Base-by-base conservation (phyloP, 2,797 vertebrate genomes). In the Parauchenoglanis ngamensis region DNA sequence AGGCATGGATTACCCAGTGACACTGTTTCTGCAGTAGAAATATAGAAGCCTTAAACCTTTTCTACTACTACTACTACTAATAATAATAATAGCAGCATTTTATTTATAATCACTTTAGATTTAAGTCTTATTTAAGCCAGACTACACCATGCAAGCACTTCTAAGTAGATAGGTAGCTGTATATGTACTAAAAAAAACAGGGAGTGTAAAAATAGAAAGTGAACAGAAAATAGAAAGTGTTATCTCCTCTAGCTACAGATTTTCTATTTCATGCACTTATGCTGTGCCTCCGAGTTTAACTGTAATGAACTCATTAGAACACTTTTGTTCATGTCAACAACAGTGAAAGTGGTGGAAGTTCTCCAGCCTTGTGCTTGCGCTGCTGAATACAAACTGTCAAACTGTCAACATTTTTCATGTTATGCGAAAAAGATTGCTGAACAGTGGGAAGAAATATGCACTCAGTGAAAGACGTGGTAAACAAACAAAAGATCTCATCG, bases 241-340 rank as follows among this genome's bases (percentile, higher is more conserved):
- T 44, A 8, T 80, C 11, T 44, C 2, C 35, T 25, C 11, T 61
- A 44, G 12, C 25, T 67, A 44, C 59, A 59, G 68, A 87, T 49
- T 87, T 70, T 82, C 25, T 52, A 72, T 35, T 85, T 85, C 25
- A 40, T 77, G 57, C 35, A 75, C n/a, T 73, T 63, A 63, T 75
- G 35, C 28, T 17, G 15, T 65, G n/a, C 25, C 31, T 25, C 59
- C 31, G 8, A 67, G 44, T 59, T 40, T 44, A 72, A 84, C 25
- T 70, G 21, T 65, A 65, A 52, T 76, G 88, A 56, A 75, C 44
- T 77, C 67, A 87, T 56, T 80, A 28, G 31, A 81, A 59, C 63
- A 73, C 83, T 90, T 88, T 89, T 31, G 83, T 89, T 92, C 89
- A 72, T 93, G 92, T 94, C 93, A 93, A 94, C 92, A 93, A 91